Evolutionary conservation across 2,113 vertebrate genomes (phyloP), one percentile per base, ranked within the genome.

Genomic region (Gymnarchus niloticus): DNA sequence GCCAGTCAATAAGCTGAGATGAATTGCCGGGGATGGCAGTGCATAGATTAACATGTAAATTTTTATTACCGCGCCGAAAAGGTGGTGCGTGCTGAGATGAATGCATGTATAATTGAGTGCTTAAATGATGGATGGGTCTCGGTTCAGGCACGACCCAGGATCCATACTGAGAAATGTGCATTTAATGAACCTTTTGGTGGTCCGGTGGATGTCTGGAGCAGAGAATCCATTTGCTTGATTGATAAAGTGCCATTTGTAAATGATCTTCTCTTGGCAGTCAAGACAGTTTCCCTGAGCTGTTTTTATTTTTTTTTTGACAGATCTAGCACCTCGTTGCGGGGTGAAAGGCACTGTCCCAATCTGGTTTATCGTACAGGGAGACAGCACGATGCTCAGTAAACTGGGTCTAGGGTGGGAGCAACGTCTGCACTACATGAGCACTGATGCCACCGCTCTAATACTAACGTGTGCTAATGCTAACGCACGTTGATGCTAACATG

Each of bases 31-130:
- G 85, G 88, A 86, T 57, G 77, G 44, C 81, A 84, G 56, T 88
- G 59, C 87, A 84, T 88, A 90, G 90, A 91, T 90, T 83, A 76
- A 23, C 84, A 56, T 12, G 84, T 86, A 89, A 88, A 86, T 76
- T 85, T 83, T 89, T 57, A 56, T 90, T 44, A 52, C 83, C 78
- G 83, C 82, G 88, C 87, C 85, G 73, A 89, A 86, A 85, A 73
- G 57, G 54, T 88, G 57, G 33, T 56, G 83, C 44, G 37, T 48
- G 84, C 23, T 84, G 56, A 87, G 85, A 88, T 87, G 49, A 89
- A 89, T 48, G 41, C 28, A 21, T 3, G 6, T 84, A 77, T 87
- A 84, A 87, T n/a, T 89, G 83, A 87, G 19, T 83, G 83, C 89
- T 87, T 85, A 81, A 88, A 81, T 86, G 88, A 91, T 86, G 86